Conservation (phyloP, 2,797 vertebrate species). For the Peromyscus attwateri region DNA sequence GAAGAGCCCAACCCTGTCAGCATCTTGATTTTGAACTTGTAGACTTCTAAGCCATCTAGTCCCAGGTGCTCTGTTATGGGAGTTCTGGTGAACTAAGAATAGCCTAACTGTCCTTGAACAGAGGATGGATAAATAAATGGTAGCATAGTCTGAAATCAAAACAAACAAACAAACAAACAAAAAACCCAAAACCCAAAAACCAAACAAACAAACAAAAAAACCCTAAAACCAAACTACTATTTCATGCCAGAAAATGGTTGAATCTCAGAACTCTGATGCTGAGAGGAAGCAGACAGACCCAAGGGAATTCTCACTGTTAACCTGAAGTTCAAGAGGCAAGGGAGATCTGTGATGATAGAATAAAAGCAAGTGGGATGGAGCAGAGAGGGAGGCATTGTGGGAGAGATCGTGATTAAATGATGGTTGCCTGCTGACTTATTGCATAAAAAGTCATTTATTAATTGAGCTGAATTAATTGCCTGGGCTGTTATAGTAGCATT, state of each 20-base stretch:
- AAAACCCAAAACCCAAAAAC: too few species aligned
- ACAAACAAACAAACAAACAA: not conserved
- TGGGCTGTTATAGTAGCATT: conserved; percentile 9
- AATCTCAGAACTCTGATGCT: conserved; percentile 27
- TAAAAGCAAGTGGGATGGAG: not conserved
- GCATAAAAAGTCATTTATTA: not conserved
- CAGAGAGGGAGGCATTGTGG: not conserved
- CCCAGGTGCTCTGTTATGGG: not conserved
- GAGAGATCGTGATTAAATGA: conserved; percentile 41
- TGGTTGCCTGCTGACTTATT: not conserved
- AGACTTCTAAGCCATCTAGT: not conserved
- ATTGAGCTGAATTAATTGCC: conserved; percentile 24
- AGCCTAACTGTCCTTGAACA: conserved; percentile 9
- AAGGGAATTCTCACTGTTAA: not conserved
- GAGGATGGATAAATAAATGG: conserved; percentile 2
- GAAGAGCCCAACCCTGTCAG: not conserved
- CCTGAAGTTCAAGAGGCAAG: conserved; percentile 25
- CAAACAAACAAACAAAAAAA: too few species aligned
- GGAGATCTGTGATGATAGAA: not conserved
- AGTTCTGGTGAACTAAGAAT: not conserved
- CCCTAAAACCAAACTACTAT: not conserved
- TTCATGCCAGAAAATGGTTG: not conserved
- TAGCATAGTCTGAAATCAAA: not conserved
- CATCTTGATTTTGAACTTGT: not conserved
- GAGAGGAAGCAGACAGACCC: conserved; percentile 11